Evolutionary conservation across 2,888 invertebrate species (phyloP), one percentile per base, ranked within the genome.

Genomic region (Sympetrum striolatum): DNA sequence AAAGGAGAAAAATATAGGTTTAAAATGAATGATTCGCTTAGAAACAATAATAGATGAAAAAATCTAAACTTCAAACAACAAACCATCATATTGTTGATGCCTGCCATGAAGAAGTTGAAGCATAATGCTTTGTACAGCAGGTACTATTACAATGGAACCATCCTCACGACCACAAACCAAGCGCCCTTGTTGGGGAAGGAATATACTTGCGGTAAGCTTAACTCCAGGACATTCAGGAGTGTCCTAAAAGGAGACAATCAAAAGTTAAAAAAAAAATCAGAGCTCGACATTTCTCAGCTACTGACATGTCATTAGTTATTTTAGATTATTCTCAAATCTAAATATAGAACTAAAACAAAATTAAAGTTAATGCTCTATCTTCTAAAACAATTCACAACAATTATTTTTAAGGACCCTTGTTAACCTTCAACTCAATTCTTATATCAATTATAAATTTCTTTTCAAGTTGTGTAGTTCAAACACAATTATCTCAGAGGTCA

Each of bases 41-140:
- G 6, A 39, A 8, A 15, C 0, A 35, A 80, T 4, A 37, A 22
- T 81, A n/a, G 18, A 25, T 0, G 15, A 37, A 35, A 22, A 90
- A 82, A 35, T 3, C n/a, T 18, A 53, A 3, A 53, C 2, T 18
- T 53, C 5, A 53, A 18, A 18, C 31, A 58, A 93, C 93, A 93
- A 93, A 97, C 97, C 96, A 92, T 96, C 96, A 91, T 96, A 95
- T 92, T 97, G 96, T 93, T 98, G 98, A 93, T 98, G 98, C 91
- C 96, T 96, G 10, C 98, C 98, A 92, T 98, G 98, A 91, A 99
- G 94, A 90, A 99, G 94, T 93, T 99, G 99, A 92, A 98, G 94
- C 96, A 98, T 98, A 5, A 99, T 97, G 0, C 99, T 98, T 93
- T 98, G 98, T 0, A 98, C 98, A 0, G 99, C 99, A 39, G 99